Evolutionary conservation across 1,140 invertebrate species (phyloP), one percentile per base, ranked within the genome.

Genomic region (Eupristina koningsbergeri): DNA sequence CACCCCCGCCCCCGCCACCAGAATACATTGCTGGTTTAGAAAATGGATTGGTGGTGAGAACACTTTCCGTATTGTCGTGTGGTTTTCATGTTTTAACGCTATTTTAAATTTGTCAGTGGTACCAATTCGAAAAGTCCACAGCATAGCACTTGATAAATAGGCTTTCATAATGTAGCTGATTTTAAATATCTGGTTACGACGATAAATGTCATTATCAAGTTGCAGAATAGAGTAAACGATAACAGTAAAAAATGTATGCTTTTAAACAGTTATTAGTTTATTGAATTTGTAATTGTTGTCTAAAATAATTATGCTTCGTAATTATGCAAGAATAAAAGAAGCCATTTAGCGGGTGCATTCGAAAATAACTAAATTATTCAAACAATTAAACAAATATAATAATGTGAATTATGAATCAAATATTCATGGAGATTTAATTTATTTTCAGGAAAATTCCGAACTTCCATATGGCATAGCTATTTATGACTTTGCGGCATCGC

Each of bases 401-500:
- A 50, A 50, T 50, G 47, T 15, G 15, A 50, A 13, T 50, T 50
- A 15, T 50, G 26, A 58, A 26, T 58, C 6, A 36, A 61, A 76
- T 69, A 83, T 69, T 63, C n/a, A 67, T 80, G 64, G 0, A 19
- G 19, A 5, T 61, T 36, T 61, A 36, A 9, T 53, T 84, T 79
- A 64, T 84, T 91, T 90, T 36, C 77, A 92, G 92, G 83, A 74
- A 86, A 89, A 88, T 80, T 83, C 61, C 1, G 90, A 93, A 58
- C 88, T 92, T 85, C 94, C 95, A 0, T 94, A 96, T 89, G 96
- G 95, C 45, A 93, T 96, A 77, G 96, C 96, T 9, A 89, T 96
- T 3, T 97, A 95, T 88, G 95, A 97, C 91, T 96, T 96, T 86
- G 92, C 94, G 73, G 94, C 95, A 26, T 93, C 93, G 34, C 95